Evolutionary conservation across 37 sponge, comb jelly and placozoan species (phyloP).

Genomic region (Haliclona indistincta): DNA sequence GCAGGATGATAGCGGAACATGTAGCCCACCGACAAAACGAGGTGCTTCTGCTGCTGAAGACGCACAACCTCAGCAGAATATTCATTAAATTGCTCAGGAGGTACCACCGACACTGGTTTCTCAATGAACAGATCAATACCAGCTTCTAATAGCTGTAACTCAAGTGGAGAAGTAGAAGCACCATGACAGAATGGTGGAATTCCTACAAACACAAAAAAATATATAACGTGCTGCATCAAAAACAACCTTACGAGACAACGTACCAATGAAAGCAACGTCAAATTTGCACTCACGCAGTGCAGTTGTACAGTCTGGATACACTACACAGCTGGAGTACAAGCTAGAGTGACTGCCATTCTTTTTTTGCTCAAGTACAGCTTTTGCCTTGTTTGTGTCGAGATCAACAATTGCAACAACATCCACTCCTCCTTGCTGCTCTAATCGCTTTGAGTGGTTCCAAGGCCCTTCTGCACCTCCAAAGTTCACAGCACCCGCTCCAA

Average conservation of each 20-base stretch:
- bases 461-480: constrained; percentile 87
- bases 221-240: not conserved
- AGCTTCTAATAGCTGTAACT: constrained; percentile 65
- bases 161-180: constrained; percentile 48
- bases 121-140: constrained; percentile 84
- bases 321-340: constrained; percentile 59
- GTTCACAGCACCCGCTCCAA: constrained; percentile 84
- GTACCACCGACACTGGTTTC: constrained; percentile 80
- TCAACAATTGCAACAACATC: constrained; percentile 80
- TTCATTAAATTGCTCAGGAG: constrained; percentile 54
- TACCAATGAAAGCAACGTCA: constrained; percentile 71
- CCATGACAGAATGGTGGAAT: constrained; percentile 82
- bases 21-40: constrained; percentile 71
- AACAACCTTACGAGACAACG: not conserved
- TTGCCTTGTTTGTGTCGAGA: constrained; percentile 44
- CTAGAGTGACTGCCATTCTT: constrained; percentile 25
- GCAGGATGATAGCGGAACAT: constrained; percentile 94
- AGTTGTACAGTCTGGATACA: constrained; percentile 21
- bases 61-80: constrained; percentile 55
- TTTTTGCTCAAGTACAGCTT: constrained; percentile 48
- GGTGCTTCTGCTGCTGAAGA: constrained; percentile 20
- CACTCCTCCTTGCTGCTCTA: constrained; percentile 71
- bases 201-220: constrained; percentile 33
- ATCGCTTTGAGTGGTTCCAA: constrained; percentile 79
- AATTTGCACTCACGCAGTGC: constrained; percentile 37